phyloP scores from a whole-genome alignment of 2,888 invertebrate genomes.

The Phalera bucephala region DNA sequence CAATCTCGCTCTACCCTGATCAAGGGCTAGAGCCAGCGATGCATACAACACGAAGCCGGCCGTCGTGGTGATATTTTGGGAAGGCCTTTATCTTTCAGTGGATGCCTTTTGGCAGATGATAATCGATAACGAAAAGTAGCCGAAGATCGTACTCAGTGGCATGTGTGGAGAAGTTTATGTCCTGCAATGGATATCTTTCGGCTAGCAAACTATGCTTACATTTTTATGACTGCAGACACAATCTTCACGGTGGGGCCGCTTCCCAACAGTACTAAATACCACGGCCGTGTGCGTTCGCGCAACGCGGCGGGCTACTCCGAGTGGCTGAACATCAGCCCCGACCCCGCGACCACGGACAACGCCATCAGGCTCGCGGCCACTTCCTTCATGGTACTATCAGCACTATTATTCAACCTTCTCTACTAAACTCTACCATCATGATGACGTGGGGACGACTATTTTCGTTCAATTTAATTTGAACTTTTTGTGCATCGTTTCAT shows the following conservation, averaged over 20 bases:
- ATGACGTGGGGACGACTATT: conserved; percentile 35
- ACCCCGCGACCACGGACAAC: conserved; percentile 40
- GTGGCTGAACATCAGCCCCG: conserved; percentile 47
- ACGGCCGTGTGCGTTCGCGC: conserved; percentile 58
- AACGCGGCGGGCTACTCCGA: conserved; percentile 70
- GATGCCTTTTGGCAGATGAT: too few relatives aligned
- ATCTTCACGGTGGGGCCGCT: conserved; percentile 56
- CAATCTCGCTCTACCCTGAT: too few relatives aligned
- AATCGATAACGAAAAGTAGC: too few relatives aligned
- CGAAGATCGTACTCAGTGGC: too few relatives aligned
- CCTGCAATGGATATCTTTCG: too few relatives aligned
- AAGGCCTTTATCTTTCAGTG: too few relatives aligned
- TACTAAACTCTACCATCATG: conserved; percentile 25
- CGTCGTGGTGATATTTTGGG: too few relatives aligned
- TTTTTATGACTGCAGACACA: conserved; percentile 56
- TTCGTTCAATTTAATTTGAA: background rate
- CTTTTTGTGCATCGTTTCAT: conserved; percentile 1
- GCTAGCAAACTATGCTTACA: too few relatives aligned
- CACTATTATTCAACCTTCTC: conserved; percentile 30
- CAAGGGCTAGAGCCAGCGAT: too few relatives aligned
- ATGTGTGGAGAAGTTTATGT: too few relatives aligned
- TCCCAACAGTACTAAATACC: conserved; percentile 53
- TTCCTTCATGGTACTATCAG: conserved; percentile 29
- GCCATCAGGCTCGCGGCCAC: conserved; percentile 22
- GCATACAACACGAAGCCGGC: too few relatives aligned